Percentiles rank a stretch among this genome's conserved stretches.
Evolutionary conservation across 1,140 invertebrate genomes (phyloP).

Genomic region (Lineus longissimus): DNA sequence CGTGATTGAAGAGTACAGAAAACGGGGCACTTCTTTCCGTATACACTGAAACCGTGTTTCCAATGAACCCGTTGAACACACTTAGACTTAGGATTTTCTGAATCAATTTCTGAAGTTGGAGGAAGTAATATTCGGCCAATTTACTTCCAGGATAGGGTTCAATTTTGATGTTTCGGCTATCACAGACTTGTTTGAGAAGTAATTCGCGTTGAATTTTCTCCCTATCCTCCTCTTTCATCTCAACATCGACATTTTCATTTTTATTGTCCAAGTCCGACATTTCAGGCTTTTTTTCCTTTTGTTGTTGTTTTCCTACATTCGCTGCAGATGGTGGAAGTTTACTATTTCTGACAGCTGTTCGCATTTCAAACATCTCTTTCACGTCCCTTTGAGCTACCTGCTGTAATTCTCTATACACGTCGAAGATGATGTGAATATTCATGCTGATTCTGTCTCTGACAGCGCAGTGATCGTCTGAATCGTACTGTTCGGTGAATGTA

Average conservation of each 20-base stretch:
- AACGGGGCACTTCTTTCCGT: constrained; percentile 3
- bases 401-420: neutral
- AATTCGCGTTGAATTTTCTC: neutral
- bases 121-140: neutral
- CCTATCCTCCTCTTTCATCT: constrained; percentile 1
- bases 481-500: constrained; percentile 1
- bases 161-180: constrained; percentile 4
- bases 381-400: constrained; percentile 1
- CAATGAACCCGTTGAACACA: neutral
- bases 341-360: neutral
- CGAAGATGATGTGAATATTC: constrained; percentile 5
- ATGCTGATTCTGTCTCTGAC: neutral
- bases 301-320: too few species aligned
- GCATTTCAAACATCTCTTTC: constrained; percentile 7
- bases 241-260: neutral
- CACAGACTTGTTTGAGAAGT: neutral
- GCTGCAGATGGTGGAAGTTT: neutral
- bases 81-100: neutral
- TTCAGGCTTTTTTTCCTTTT: too few species aligned
- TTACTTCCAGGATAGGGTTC: constrained; percentile 1
- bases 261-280: too few species aligned
- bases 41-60: neutral
- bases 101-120: neutral
- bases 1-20: constrained; percentile 1
- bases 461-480: neutral